phyloP scores from a whole-genome alignment of 2,113 vertebrate species.

The Cinclus mexicanus region DNA sequence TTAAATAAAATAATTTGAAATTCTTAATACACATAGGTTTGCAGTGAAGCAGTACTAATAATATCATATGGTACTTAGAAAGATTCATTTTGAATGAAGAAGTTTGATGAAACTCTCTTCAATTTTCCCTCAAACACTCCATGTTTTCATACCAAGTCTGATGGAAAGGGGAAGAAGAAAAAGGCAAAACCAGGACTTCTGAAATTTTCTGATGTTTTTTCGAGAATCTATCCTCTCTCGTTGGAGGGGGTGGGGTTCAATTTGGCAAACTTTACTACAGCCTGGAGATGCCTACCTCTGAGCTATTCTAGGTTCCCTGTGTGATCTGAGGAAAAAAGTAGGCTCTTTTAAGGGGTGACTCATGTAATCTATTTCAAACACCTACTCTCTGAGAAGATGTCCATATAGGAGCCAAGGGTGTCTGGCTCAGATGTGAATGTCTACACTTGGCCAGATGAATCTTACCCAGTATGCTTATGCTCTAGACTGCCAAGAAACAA shows the following conservation, averaged over 20 bases:
- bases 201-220: not conserved
- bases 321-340: not conserved
- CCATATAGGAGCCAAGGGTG: slow-evolving; percentile 55
- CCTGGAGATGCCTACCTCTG: slow-evolving; percentile 35
- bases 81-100: not conserved
- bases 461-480: slow-evolving; percentile 24
- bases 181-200: not conserved
- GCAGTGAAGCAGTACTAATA: not conserved
- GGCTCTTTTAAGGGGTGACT: slow-evolving; percentile 30
- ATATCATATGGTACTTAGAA: not conserved
- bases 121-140: not conserved
- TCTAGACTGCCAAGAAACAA: slow-evolving; percentile 31
- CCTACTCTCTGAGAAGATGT: slow-evolving; percentile 34
- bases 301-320: slow-evolving; percentile 37
- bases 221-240: not conserved
- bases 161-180: not conserved
- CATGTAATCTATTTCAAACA: slow-evolving; percentile 50
- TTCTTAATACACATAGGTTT: not conserved
- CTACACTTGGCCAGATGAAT: slow-evolving; percentile 55
- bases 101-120: not conserved
- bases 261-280: slow-evolving; percentile 47
- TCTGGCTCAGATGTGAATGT: slow-evolving; percentile 48
- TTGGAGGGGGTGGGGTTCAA: slow-evolving; percentile 14
- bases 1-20: not conserved
- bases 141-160: not conserved